Percentiles rank a stretch among this genome's conserved stretches.
Conservation (phyloP, 1,140 invertebrate species). For the Mamestra configurata region DNA sequence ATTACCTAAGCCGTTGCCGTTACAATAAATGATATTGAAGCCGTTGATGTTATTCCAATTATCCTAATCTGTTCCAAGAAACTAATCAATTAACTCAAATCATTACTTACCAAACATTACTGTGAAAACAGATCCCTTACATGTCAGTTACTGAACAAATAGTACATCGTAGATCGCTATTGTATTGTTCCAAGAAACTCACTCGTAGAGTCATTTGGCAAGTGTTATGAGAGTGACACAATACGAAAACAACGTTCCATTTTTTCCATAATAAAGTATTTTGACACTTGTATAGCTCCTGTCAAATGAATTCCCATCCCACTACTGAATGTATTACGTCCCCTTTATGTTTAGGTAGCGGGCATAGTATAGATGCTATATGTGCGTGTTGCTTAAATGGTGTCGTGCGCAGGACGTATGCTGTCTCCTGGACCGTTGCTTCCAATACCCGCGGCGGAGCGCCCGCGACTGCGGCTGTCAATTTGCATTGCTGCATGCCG, state of each 20-base stretch:
- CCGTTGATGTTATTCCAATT: not conserved
- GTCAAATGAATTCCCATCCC: not conserved
- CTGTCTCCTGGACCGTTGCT: conserved; percentile 95
- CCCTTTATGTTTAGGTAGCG: conserved; percentile 28
- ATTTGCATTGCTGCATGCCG: conserved; percentile 95
- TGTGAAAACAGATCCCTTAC: not conserved
- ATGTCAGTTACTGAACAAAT: conserved; percentile 29
- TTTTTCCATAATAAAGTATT: not conserved
- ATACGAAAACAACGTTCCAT: not conserved
- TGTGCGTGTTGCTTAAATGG: conserved; percentile 71
- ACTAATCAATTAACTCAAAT: no score
- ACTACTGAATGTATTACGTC: conserved; percentile 25
- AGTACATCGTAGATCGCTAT: conserved; percentile 22
- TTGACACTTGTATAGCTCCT: not conserved
- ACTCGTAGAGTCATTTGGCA: conserved; percentile 3
- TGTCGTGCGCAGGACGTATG: conserved; percentile 90
- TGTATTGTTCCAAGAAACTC: conserved; percentile 27
- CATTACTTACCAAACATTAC: not conserved
- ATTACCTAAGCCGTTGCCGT: no score
- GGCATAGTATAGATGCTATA: conserved; percentile 54
- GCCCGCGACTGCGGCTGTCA: conserved; percentile 95
- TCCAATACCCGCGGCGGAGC: conserved; percentile 93
- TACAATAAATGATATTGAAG: no score
- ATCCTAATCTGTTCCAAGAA: not conserved
- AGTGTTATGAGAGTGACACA: conserved; percentile 8